These are phyloP conservation scores for Pterobdella sp. DNA, from an alignment of 2,888 invertebrate species.

Conservation along the genomic window DNA sequence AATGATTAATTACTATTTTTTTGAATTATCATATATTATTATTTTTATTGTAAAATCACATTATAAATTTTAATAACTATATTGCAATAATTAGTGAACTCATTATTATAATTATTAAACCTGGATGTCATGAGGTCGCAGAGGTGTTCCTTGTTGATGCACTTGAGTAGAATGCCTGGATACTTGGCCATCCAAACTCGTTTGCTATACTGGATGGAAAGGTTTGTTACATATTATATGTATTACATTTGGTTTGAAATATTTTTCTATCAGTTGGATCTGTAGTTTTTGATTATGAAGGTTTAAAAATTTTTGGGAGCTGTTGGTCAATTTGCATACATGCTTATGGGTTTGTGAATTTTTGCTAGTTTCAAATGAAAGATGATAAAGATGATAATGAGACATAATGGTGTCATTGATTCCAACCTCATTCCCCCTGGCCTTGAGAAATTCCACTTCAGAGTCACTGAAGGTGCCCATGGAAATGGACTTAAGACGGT, in stretches of 20 bases:
- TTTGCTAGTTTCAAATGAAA: too few species aligned
- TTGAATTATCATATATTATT: neutral
- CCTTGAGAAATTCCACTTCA: conserved; percentile 81
- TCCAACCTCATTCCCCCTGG: conserved; percentile 75
- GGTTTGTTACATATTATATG: neutral
- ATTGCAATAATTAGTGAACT: neutral
- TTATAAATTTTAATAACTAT: conserved; percentile 10
- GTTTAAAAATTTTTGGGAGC: too few species aligned
- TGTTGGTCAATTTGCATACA: too few species aligned
- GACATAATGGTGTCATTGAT: too few species aligned
- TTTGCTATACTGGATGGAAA: conserved; percentile 18
- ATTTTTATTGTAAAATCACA: neutral
- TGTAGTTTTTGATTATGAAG: too few species aligned
- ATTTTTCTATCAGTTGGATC: neutral
- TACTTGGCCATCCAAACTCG: conserved; percentile 27
- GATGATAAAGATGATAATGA: too few species aligned
- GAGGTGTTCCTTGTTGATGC: conserved; percentile 1
- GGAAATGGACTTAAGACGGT: conserved; percentile 93
- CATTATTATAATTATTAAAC: neutral
- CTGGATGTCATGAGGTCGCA: neutral
- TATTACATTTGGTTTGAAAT: neutral
- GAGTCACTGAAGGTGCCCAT: conserved; percentile 94
- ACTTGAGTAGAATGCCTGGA: conserved; percentile 8
- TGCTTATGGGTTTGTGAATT: too few species aligned
- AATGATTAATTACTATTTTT: too few species aligned